These are phyloP conservation scores for Triplophysa yarkandensis DNA, from an alignment of 2,797 vertebrate genomes.

Conservation along the genomic window DNA sequence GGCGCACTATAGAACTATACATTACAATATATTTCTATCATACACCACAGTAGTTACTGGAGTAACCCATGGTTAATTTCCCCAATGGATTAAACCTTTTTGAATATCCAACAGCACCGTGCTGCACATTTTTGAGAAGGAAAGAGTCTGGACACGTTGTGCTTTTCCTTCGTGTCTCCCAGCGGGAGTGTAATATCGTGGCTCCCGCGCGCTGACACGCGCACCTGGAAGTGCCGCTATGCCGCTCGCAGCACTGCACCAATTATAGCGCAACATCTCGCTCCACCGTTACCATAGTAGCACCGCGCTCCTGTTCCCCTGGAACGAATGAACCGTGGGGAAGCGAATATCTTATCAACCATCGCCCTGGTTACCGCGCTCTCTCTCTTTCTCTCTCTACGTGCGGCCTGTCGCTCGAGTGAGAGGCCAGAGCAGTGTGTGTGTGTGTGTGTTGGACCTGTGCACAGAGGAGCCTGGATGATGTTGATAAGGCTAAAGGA, in stretches of 20 bases:
- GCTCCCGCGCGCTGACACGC: constrained; percentile 71
- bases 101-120: neutral
- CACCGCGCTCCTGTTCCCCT: constrained; percentile 81
- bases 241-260: constrained; percentile 79
- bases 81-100: too few species aligned
- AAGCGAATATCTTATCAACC: constrained; percentile 88
- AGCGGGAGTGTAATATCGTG: constrained; percentile 57
- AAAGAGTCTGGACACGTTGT: constrained; percentile 65
- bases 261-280: constrained; percentile 86
- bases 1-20: too few species aligned
- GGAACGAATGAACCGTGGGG: constrained; percentile 82
- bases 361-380: constrained; percentile 80
- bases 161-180: constrained; percentile 60
- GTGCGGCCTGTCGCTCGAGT: constrained; percentile 55
- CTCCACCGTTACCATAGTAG: constrained; percentile 91
- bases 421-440: constrained; percentile 54
- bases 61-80: too few species aligned
- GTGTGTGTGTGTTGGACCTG: constrained; percentile 57
- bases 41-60: neutral
- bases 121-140: neutral
- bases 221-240: constrained; percentile 78
- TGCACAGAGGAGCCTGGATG: constrained; percentile 68
- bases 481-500: constrained; percentile 77
- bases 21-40: neutral
- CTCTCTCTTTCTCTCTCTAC: constrained; percentile 57